Evolutionary conservation across 2,113 vertebrate species (phyloP), one percentile per base, ranked within the genome.

Genomic region (Crotalus tigris): DNA sequence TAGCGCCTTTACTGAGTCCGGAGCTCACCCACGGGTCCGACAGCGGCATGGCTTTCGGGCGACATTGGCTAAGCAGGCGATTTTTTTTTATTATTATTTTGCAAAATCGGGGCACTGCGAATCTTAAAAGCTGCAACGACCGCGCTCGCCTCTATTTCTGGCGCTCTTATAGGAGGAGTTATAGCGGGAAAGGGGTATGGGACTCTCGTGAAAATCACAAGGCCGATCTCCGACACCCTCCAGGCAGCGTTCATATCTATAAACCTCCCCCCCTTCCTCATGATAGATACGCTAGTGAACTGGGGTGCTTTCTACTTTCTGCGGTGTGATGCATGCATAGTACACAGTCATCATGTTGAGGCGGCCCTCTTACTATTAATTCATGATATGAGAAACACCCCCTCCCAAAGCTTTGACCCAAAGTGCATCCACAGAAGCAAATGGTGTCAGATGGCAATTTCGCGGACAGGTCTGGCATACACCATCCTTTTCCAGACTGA

Each of bases 181-280:
- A 12, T 39, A 57, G 13, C 24, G 54, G 54, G n/a, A n/a, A 58
- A 89, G 54, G 54, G 9, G 10, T 33, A 23, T 15, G 17, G n/a
- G 4, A 58, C 19, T 21, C 29, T 57, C 4, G 21, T 58, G n/a
- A 57, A 58, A 89, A 54, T 21, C n/a, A 2, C n/a, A 39, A 33
- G 87, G n/a, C 53, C 87, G 8, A 12, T 17, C 29, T 33, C 87
- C 29, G 10, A 29, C 85, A 53, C 1, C 59, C 46, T 59, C 5
- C 58, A 26, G 5, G 5, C 12, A 61, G 39, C 8, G 7, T 49
- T n/a, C 86, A 54, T 29, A n/a, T n/a, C 51, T 64, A 64, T 5
- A 11, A 4, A 1, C 29, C 29, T 3, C 4, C 13, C 4, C 13
- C 8, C 0, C 0, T 75, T 7, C 69, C 69, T 5, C 69, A 39